A percentile compares a stretch with the other conserved stretches of the same genome.
phyloP scores from a whole-genome alignment of 2,113 vertebrate genomes.

The Zeus faber region DNA sequence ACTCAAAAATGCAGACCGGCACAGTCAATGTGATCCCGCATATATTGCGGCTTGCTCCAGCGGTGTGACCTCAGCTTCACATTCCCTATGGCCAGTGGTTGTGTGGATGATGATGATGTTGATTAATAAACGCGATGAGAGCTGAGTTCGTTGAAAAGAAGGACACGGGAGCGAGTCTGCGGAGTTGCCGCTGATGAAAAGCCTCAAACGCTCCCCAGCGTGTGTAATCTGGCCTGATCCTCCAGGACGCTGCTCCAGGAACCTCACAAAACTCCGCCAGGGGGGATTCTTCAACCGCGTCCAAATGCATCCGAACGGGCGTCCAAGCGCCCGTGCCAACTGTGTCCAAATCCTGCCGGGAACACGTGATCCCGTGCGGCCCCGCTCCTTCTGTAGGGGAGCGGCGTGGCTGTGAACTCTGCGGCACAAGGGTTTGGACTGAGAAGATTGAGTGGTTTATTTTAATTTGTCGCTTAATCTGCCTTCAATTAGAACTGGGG shows the following conservation, averaged over 20 bases:
- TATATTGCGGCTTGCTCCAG: too few species aligned
- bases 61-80: too few species aligned
- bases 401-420: background rate
- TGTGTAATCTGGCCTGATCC: constrained; percentile 50
- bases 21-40: too few species aligned
- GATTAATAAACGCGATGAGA: background rate
- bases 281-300: constrained; percentile 13
- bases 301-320: constrained; percentile 9
- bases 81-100: too few species aligned
- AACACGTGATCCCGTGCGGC: constrained; percentile 4
- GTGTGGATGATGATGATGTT: too few species aligned
- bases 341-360: constrained; percentile 2
- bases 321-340: constrained; percentile 36
- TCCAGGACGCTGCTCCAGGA: constrained; percentile 19
- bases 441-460: constrained; percentile 40
- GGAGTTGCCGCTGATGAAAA: constrained; percentile 9
- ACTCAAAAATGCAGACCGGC: too few species aligned
- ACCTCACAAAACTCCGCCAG: constrained; percentile 30
- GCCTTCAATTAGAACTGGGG: constrained; percentile 51
- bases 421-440: constrained; percentile 12
- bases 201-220: constrained; percentile 15
- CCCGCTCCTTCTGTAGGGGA: background rate
- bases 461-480: constrained; percentile 57
- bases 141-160: background rate
- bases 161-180: background rate